Evolutionary conservation across 2,113 vertebrate species (phyloP).

Genomic region (Clarias batrachus): DNA sequence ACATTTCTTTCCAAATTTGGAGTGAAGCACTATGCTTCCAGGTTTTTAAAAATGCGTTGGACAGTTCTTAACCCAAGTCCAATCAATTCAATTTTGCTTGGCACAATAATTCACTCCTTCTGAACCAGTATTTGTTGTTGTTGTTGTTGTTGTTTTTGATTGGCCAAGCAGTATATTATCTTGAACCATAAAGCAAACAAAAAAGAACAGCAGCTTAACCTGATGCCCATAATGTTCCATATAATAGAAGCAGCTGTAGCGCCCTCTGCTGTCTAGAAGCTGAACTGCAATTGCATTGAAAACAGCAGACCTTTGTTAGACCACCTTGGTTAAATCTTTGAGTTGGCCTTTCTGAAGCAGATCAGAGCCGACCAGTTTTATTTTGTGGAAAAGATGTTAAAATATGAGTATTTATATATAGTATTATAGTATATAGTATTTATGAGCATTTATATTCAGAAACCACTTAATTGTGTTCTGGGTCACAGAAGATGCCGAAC

Average conservation of each 20-base stretch:
- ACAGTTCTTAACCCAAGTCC: too few relatives aligned
- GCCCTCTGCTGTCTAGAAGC: background rate
- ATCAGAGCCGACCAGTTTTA: background rate
- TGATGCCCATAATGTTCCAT: background rate
- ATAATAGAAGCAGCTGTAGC: background rate
- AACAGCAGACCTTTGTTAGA: background rate
- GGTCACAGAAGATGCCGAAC: background rate
- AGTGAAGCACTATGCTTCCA: too few relatives aligned
- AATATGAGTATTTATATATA: background rate
- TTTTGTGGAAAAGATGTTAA: background rate
- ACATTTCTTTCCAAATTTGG: too few relatives aligned
- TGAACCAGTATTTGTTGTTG: too few relatives aligned
- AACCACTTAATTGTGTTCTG: background rate
- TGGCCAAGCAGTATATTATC: too few relatives aligned
- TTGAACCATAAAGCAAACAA: background rate
- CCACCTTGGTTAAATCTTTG: background rate
- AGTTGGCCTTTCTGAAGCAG: background rate
- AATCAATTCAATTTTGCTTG: too few relatives aligned
- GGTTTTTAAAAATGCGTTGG: too few relatives aligned
- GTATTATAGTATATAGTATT: too few relatives aligned
- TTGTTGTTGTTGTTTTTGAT: too few relatives aligned
- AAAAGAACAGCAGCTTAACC: background rate
- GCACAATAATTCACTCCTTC: background rate
- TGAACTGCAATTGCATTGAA: background rate
- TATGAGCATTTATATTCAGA: background rate